Conservation (phyloP, 2,113 vertebrate species). For the Grallaria varia region DNA sequence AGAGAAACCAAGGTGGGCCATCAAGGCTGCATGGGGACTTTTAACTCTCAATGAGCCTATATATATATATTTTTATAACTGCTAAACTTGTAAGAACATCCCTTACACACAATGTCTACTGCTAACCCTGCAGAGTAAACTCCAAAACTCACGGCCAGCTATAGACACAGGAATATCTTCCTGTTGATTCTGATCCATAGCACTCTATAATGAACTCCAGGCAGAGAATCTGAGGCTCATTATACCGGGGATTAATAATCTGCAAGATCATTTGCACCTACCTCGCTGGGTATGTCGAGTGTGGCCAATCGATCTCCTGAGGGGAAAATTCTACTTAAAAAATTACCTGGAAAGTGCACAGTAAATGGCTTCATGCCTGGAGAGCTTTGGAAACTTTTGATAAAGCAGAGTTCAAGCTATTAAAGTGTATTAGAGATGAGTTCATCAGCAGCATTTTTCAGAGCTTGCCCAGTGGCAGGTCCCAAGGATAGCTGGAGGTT, state of each 20-base stretch:
- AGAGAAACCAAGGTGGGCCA: background rate
- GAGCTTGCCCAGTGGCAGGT: background rate
- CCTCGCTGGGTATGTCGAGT: background rate
- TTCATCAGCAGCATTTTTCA: background rate
- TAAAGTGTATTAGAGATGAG: background rate
- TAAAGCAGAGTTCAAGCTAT: background rate
- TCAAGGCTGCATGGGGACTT: background rate
- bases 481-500: background rate
- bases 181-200: background rate
- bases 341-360: conserved; percentile 16
- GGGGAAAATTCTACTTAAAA: conserved; percentile 17
- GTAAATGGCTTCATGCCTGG: conserved; percentile 26
- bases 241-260: conserved; percentile 25
- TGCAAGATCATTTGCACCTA: conserved; percentile 19
- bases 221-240: background rate
- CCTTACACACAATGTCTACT: background rate
- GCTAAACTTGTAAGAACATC: background rate
- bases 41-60: background rate
- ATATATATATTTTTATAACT: background rate
- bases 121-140: fast-evolving
- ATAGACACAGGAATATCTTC: background rate
- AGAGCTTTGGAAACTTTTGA: conserved; percentile 40
- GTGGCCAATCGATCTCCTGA: background rate
- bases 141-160: background rate
- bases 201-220: background rate